These are phyloP conservation scores for Mus minutoides DNA, from an alignment of 2,797 vertebrate species.

Conservation along the genomic window DNA sequence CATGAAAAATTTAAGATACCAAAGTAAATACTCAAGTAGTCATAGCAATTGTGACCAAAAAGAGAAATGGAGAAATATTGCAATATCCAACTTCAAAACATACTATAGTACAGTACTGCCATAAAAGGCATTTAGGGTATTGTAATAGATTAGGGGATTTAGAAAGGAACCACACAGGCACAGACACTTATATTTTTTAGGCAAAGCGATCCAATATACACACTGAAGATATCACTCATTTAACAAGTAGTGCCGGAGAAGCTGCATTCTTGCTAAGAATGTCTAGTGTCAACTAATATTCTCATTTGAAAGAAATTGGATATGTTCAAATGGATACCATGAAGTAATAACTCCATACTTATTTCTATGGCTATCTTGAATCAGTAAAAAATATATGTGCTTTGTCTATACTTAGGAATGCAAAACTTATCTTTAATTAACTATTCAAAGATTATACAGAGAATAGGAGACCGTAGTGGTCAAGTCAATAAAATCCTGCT, in stretches of 20 bases:
- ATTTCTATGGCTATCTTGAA: neutral
- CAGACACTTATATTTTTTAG: neutral
- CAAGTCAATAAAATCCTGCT: neutral
- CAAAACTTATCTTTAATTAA: neutral
- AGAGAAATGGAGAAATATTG: too few species aligned
- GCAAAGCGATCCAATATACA: neutral
- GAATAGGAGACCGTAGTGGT: neutral
- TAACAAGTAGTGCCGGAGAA: neutral
- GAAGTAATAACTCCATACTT: neutral
- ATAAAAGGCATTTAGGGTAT: neutral
- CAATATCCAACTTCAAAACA: neutral
- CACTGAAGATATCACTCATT: neutral
- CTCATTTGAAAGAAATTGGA: slow-evolving; percentile 17
- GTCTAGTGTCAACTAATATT: neutral
- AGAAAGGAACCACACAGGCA: neutral
- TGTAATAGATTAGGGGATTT: neutral
- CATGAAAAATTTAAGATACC: neutral
- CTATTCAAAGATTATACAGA: neutral
- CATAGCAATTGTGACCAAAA: neutral
- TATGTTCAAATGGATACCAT: neutral
- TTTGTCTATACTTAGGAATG: neutral
- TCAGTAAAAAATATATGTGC: neutral
- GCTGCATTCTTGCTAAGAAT: slow-evolving; percentile 33
- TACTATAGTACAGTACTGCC: neutral
- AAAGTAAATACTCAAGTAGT: neutral